A percentile compares a stretch with the other conserved stretches of the same genome.
Conservation (phyloP, 1,140 invertebrate species). For the Polypedilum vanderplanki region DNA sequence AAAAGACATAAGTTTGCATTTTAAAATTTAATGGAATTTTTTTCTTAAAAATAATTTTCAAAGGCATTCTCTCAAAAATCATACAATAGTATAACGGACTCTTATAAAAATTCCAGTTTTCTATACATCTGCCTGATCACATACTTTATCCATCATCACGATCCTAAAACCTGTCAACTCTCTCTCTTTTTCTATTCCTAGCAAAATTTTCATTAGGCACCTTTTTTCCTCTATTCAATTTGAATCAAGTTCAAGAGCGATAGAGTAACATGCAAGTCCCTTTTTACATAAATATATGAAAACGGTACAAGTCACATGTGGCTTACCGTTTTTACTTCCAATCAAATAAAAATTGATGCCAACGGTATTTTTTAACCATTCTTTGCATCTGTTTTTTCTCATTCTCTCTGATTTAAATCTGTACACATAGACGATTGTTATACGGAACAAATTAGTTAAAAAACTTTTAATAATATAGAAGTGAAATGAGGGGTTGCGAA, state of each 20-base stretch:
- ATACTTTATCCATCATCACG: too few species aligned
- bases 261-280: not conserved
- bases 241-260: slow-evolving; percentile 10
- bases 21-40: too few species aligned
- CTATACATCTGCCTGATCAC: too few species aligned
- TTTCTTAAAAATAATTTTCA: too few species aligned
- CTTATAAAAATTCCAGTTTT: too few species aligned
- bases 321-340: not conserved
- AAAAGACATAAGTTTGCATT: too few species aligned
- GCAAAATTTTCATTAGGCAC: too few species aligned
- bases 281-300: not conserved
- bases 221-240: too few species aligned
- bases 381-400: not conserved
- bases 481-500: not conserved
- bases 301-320: not conserved
- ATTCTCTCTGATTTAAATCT: not conserved
- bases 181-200: too few species aligned
- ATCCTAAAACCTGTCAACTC: too few species aligned
- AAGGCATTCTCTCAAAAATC: too few species aligned
- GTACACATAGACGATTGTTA: not conserved
- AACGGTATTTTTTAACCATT: not conserved
- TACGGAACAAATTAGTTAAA: slow-evolving; percentile 7
- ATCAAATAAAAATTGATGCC: not conserved
- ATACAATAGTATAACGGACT: too few species aligned
- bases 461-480: not conserved